Base-by-base conservation (phyloP, 2,797 vertebrate genomes). In the Trachops cirrhosus region DNA sequence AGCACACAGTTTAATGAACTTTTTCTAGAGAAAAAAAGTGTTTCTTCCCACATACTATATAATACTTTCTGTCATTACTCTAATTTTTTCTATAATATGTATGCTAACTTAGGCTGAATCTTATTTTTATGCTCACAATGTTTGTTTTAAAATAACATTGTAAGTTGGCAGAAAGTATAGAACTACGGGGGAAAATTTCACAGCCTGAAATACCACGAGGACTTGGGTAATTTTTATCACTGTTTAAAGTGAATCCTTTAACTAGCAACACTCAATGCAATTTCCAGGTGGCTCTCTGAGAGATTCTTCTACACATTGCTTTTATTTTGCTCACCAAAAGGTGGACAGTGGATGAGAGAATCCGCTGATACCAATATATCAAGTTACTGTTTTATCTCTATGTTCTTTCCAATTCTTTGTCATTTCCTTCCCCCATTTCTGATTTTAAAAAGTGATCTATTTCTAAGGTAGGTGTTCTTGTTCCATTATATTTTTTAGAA, bases 111-210 rank as follows among this genome's bases (percentile, higher is more conserved):
- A 96, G 96, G 62, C 50, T 78, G 67, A 86, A 62, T 71, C 21
- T 82, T 88, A 62, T 82, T 64, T 94, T 87, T 88, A 82, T 59
- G 54, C 41, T 87, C 16, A 64, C 29, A 64, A 48, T 62, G 15
- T 97, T 92, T 93, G 32, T 67, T 79, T 92, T 86, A 73, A 91
- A 96, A 89, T 86, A 86, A 50, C 46, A 39, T 41, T 78, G 24
- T 70, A 71, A 86, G 29, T 91, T 91, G 74, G 54, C 64, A 93
- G 54, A 52, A 93, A 89, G 46, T 46, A 54, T 59, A 75, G 78
- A 87, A 50, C 78, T 37, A 50, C 11, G 4, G 2, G 50, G 32
- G 22, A 95, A 94, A 89, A 52, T 52, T 78, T 86, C 54, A 79
- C 32, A 85, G 67, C 12, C 71, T 94, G 50, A 80, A 90, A 59